Evolutionary conservation across 2,113 vertebrate species (phyloP), one percentile per base, ranked within the genome.

Genomic region (Blennius ocellaris): DNA sequence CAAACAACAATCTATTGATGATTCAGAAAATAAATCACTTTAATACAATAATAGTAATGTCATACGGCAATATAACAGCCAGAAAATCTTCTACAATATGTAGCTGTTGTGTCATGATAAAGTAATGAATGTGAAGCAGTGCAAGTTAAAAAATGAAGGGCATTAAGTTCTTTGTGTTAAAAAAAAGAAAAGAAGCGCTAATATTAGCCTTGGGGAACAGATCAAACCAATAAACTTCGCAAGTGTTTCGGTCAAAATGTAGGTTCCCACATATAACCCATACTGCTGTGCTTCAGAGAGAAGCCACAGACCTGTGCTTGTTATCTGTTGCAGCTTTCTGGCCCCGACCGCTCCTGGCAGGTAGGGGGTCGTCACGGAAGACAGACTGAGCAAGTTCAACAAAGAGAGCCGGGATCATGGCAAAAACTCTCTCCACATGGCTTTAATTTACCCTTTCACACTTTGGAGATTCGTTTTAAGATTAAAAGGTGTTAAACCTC

Each of bases 301-400:
- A 73, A 65, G 61, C 60, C 53, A 56, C 38, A 40, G 3, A 49
- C 15, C 59, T 53, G 30, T 6, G 56, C 21, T 52, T 43, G 60
- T 68, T 57, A 44, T 39, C 56, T 67, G 5, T 67, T 62, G 49
- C 17, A 36, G n/a, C 21, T 51, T 16, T 38, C 41, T 11, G 51
- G 17, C 41, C 47, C 62, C 45, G 48, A 7, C 45, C 43, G 68
- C 53, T 36, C 38, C 12, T 16, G 8, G 8, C 48, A 69, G 64
- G 55, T 62, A 48, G 51, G 45, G 61, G 73, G 76, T 73, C 37
- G 1, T 43, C 21, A 45, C 49, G 10, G 58, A 47, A 52, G 44
- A 40, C 49, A 51, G 21, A 50, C n/a, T 11, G n/a, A 8, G 56
- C 59, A 57, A 17, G 30, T 71, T 49, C 55, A 65, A 75, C 21